Conservation (phyloP, 2,797 vertebrate genomes). For the Arremon aurantiirostris region DNA sequence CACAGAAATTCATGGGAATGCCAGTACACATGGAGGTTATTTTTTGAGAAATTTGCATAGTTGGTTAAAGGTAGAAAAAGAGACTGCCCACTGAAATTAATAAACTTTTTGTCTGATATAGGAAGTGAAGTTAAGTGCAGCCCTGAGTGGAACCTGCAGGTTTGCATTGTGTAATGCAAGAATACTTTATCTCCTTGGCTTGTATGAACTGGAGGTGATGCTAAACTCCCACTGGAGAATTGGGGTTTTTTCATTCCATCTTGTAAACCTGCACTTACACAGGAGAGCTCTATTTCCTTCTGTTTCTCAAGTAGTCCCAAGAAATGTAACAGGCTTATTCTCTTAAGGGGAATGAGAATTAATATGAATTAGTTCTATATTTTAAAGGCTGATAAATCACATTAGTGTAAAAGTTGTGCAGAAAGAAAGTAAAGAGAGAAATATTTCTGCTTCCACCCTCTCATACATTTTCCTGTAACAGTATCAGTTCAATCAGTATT, state of each 20-base stretch:
- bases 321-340: not conserved
- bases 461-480: not conserved
- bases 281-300: not conserved
- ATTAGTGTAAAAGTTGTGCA: not conserved
- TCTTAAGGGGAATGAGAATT: not conserved
- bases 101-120: not conserved
- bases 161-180: not conserved
- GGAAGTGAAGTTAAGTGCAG: not conserved
- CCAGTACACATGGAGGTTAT: not conserved
- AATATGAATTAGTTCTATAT: not conserved
- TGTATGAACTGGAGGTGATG: not conserved
- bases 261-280: not conserved
- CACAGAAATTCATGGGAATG: not conserved
- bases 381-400: not conserved
- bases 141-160: not conserved
- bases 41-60: not conserved
- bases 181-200: not conserved
- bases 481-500: not conserved
- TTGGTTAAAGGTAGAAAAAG: not conserved
- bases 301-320: not conserved
- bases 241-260: not conserved
- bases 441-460: not conserved
- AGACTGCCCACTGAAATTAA: not conserved
- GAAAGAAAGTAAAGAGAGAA: not conserved
- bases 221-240: not conserved